phyloP scores from a whole-genome alignment of 2,113 vertebrate genomes.

The Merops nubicus region DNA sequence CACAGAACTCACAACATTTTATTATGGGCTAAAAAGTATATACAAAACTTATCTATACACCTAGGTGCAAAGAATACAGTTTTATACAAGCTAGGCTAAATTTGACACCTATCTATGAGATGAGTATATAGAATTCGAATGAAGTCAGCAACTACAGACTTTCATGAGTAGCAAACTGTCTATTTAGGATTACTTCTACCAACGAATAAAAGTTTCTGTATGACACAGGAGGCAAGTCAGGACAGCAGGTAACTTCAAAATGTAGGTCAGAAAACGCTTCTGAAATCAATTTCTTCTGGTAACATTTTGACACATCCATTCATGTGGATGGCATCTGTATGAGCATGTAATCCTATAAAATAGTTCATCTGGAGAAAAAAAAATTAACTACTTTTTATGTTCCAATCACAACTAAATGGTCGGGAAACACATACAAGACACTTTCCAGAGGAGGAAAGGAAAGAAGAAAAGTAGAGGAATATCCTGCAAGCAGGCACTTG shows the following conservation, averaged over 20 bases:
- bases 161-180: neutral
- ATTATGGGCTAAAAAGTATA: neutral
- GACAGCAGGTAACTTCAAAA: neutral
- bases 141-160: neutral
- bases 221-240: neutral
- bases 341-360: neutral
- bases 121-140: neutral
- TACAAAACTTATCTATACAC: neutral
- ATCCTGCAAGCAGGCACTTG: neutral
- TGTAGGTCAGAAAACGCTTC: neutral
- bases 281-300: neutral
- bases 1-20: neutral
- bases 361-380: neutral
- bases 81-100: neutral
- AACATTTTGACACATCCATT: neutral
- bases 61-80: neutral
- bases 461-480: neutral
- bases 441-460: neutral
- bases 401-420: neutral
- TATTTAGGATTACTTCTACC: neutral
- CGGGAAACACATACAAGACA: neutral
- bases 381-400: neutral
- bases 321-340: neutral
- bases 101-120: neutral
- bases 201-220: neutral